Evolutionary conservation across 1,140 invertebrate genomes (phyloP), one percentile per base, ranked within the genome.

Genomic region (Myzus persicae): DNA sequence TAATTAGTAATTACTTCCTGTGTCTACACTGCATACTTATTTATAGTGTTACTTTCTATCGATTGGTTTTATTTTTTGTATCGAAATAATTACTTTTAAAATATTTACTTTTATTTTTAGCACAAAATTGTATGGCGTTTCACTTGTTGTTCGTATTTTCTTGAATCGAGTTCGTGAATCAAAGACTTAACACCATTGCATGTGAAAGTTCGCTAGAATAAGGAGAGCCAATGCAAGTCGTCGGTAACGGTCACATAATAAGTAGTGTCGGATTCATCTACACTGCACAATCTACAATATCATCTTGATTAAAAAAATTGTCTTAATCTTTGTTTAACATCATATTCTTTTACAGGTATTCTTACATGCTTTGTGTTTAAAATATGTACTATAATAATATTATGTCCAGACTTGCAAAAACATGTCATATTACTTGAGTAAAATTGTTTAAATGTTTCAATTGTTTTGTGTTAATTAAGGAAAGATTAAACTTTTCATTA

Each of bases 61-160:
- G 36, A 89, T 89, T 89, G 87, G 87, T 89, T 89, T 38, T 89
- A 89, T 89, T 88, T 84, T 46, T 89, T 51, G 11, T 26, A 89
- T 89, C 36, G 48, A 89, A 89, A 89, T 89, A 54, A 89, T 54
- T 51, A 24, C 36, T 38, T 89, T 38, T 54, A 76, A n/a, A 76
- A n/a, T n/a, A 89, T 54, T 89, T 54, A 51, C 24, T 89, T 38
- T 54, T 89, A 54, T 54, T 89, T 89, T 89, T 89, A 89, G 48
- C 48, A 38, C 46, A 89, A 7, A 26, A 8, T 89, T 89, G 9
- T 40, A 18, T 24, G 51, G 24, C 88, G 88, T 89, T 89, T 89
- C 46, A 89, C 87, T 88, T 51, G 44, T 88, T 51, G 44, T 89
- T 89, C 9, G 46, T 31, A 46, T 87, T 87, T 87, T 87, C 20